Evolutionary conservation across 2,888 invertebrate genomes (phyloP).

Genomic region (Habrosyne pyritoides): DNA sequence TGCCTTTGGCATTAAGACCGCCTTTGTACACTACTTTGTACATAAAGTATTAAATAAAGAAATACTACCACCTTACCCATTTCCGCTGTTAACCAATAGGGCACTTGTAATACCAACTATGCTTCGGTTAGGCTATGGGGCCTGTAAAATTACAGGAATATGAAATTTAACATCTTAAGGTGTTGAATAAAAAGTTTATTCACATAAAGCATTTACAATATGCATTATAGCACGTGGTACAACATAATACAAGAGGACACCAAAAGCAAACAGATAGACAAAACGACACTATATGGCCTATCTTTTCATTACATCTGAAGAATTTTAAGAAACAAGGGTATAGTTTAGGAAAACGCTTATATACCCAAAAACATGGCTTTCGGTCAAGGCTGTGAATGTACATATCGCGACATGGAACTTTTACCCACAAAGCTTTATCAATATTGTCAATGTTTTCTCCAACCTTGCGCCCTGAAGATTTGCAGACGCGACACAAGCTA

Average conservation of each 20-base stretch:
- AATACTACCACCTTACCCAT: too few relatives aligned
- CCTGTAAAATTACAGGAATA: too few relatives aligned
- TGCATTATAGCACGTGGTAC: conserved; percentile 34
- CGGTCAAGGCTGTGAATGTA: conserved; percentile 27
- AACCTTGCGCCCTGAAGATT: not conserved
- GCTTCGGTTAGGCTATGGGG: too few relatives aligned
- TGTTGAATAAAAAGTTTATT: not conserved
- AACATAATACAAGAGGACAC: conserved; percentile 45
- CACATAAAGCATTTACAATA: conserved; percentile 23
- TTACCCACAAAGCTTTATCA: conserved; percentile 16
- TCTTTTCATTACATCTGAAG: conserved; percentile 25
- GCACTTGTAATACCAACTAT: too few relatives aligned
- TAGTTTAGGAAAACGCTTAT: conserved; percentile 30
- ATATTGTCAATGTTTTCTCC: conserved; percentile 9
- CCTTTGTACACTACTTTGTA: too few relatives aligned
- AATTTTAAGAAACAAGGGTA: conserved; percentile 38
- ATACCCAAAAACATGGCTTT: conserved; percentile 29
- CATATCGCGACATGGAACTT: conserved; percentile 18
- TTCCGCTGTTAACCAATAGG: too few relatives aligned
- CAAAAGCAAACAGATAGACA: conserved; percentile 44
- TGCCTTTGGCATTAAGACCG: too few relatives aligned
- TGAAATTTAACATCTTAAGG: too few relatives aligned
- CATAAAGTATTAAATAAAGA: too few relatives aligned
- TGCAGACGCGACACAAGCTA: not conserved
- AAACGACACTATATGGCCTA: conserved; percentile 28